These are phyloP conservation scores for Stigmatopora nigra DNA, from an alignment of 2,113 vertebrate genomes.

Conservation along the genomic window DNA sequence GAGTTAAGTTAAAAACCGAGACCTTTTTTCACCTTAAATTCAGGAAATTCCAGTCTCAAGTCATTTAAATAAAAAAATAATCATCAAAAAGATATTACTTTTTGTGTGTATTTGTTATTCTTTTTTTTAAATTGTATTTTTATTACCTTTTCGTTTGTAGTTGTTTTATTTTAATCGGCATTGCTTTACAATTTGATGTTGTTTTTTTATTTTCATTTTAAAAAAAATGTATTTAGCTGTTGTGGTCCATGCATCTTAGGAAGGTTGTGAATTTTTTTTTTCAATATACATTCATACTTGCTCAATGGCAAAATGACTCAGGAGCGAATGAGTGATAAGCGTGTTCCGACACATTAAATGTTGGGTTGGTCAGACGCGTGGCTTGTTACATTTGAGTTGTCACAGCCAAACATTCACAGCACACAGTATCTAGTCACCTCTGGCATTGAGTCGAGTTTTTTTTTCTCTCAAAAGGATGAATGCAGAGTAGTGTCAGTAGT, in stretches of 20 bases:
- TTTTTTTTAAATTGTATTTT: too few species aligned
- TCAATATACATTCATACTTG: neutral
- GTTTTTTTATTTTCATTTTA: too few species aligned
- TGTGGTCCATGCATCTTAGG: neutral
- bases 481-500: slow-evolving; percentile 59
- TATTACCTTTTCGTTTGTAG: too few species aligned
- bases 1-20: too few species aligned
- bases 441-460: slow-evolving; percentile 30
- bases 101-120: too few species aligned
- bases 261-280: neutral
- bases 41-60: too few species aligned
- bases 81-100: too few species aligned
- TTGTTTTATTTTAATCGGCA: too few species aligned
- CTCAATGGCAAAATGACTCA: slow-evolving; percentile 28
- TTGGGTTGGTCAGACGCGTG: slow-evolving; percentile 35
- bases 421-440: slow-evolving; percentile 29
- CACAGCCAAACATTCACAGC: slow-evolving; percentile 32
- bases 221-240: too few species aligned
- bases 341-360: slow-evolving; percentile 33
- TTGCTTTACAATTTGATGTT: too few species aligned
- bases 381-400: slow-evolving; percentile 12
- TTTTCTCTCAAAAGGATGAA: slow-evolving; percentile 43
- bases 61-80: too few species aligned
- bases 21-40: too few species aligned
- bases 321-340: slow-evolving; percentile 6